phyloP scores from a whole-genome alignment of 2,113 vertebrate genomes.

The Condylura cristata region DNA sequence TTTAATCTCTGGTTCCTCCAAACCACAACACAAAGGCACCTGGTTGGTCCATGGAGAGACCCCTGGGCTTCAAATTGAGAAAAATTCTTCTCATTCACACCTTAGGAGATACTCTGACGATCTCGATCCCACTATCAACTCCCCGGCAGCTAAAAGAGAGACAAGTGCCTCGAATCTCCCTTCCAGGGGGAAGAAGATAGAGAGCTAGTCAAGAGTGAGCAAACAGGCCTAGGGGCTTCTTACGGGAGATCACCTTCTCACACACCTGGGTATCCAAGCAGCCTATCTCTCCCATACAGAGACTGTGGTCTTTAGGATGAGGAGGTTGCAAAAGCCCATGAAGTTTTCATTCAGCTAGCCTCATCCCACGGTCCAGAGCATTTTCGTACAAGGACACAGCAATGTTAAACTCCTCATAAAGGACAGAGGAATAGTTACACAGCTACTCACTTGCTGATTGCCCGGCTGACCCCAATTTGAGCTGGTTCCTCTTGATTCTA shows the following conservation, averaged over 20 bases:
- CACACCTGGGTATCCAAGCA: neutral
- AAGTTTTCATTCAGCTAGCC: neutral
- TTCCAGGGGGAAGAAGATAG: neutral
- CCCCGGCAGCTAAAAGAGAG: neutral
- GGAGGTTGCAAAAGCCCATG: neutral
- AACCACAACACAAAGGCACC: neutral
- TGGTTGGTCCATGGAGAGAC: neutral
- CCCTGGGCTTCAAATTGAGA: neutral
- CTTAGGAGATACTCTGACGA: neutral
- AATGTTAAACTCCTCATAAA: neutral
- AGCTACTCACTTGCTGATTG: neutral
- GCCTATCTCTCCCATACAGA: neutral
- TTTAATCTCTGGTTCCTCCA: neutral
- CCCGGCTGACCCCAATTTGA: neutral
- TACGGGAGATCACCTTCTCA: neutral
- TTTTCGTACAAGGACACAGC: neutral
- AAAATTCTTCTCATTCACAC: neutral
- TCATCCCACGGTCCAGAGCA: neutral
- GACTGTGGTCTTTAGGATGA: neutral
- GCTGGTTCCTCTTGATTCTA: constrained; percentile 35
- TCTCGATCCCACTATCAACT: neutral
- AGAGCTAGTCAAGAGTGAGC: neutral
- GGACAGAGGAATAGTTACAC: neutral
- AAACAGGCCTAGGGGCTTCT: neutral
- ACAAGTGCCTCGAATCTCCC: neutral